Evolutionary conservation across 2,888 invertebrate genomes (phyloP), one percentile per base, ranked within the genome.

Genomic region (Epinotia brunnichana): DNA sequence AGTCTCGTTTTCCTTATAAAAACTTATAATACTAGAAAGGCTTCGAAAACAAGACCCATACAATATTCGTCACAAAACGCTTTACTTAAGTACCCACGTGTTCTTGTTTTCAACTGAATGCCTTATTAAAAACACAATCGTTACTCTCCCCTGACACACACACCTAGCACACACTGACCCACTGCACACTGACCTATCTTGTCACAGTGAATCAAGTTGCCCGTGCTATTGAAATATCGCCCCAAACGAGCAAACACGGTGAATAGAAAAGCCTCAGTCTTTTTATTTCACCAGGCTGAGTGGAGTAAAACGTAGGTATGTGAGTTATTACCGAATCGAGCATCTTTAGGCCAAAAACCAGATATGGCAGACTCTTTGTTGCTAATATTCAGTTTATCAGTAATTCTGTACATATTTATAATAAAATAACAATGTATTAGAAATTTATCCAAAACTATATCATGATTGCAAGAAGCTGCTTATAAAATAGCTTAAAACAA

Each of bases 291-390:
- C 11, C 56, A 24, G 39, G 53, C 66, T 29, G 71, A 48, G 61
- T 24, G 62, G 68, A 68, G 68, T 72, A 35, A 61, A 62, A 13
- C 62, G 54, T 62, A 73, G 68, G 72, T 68, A 72, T 68, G 68
- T 68, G 68, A 73, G 68, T 73, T 73, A 73, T 62, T 73, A 68
- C 68, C 72, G 62, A 73, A 62, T 62, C 68, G 68, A 73, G 62
- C 67, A 62, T 57, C 67, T 35, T 64, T 59, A 61, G 66, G 61
- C 61, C 29, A 67, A 35, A 54, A 21, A 29, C 66, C 67, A 72
- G 67, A 67, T 1, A 67, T 61, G 2, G 48, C 9, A 66, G 35
- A 54, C 71, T 35, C 13, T 35, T 24, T 39, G n/a, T n/a, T n/a
- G n/a, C n/a, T n/a, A n/a, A n/a, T n/a, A n/a, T n/a, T n/a, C n/a